Evolutionary conservation across 2,888 invertebrate species (phyloP), one percentile per base, ranked within the genome.

Genomic region (Cantharis rufa): DNA sequence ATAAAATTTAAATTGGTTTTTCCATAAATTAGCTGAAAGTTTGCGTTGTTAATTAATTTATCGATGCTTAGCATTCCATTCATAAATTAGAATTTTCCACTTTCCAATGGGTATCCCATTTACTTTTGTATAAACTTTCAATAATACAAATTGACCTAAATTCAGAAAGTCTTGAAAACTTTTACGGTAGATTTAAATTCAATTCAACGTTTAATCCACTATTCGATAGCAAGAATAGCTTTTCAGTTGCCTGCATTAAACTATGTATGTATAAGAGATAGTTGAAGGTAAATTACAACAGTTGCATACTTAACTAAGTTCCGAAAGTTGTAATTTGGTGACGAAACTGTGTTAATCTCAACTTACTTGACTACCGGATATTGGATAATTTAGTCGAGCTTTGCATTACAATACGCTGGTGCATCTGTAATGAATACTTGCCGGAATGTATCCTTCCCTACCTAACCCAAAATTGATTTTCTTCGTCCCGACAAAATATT

Each of bases 321-420:
- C 13, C 15, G 15, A 76, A 76, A 71, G 69, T 71, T 72, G 75
- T 76, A 76, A 76, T 76, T 76, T 72, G 63, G 70, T 24, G 74
- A 69, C 15, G 64, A 66, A 70, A 66, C 70, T 64, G 21, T 74
- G 63, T 48, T 69, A 74, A 73, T 69, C 70, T 74, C 16, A 63
- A 74, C 15, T 70, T 16, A 24, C 70, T 62, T 32, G 28, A 68
- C 21, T 32, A 32, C 32, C 32, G 32, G 32, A 32, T 32, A 32
- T 32, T 32, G 32, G 32, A 32, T 32, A 32, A 32, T 32, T 32
- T 32, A 32, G 13, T 32, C 32, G 32, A 32, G 32, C 32, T 32
- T 32, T 32, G 32, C 32, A 32, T 32, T 32, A 32, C 32, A 32
- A 32, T 32, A 32, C 32, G 13, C 32, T 32, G 13, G 32, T 32